These are phyloP conservation scores for Fragum sueziense DNA, from an alignment of 2,888 invertebrate species.

Conservation along the genomic window DNA sequence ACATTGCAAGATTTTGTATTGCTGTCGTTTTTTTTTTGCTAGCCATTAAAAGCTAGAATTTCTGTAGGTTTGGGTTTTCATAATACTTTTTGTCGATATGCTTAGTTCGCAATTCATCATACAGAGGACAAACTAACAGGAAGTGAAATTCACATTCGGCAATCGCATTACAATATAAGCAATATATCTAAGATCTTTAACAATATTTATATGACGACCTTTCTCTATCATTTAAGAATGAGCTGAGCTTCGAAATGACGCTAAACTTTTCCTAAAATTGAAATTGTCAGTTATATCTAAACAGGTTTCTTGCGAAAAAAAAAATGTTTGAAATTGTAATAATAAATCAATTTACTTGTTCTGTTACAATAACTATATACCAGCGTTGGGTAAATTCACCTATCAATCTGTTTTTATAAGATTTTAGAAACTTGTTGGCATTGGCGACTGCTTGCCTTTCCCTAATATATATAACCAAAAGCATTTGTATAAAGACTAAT, in stretches of 20 bases:
- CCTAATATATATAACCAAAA: conserved; percentile 34
- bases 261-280: conserved; percentile 6
- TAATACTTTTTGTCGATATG: neutral
- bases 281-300: neutral
- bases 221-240: conserved; percentile 10
- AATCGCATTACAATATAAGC: conserved; percentile 11
- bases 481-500: conserved; percentile 7
- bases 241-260: neutral
- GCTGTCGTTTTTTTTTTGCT: neutral
- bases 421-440: neutral
- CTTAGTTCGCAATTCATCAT: neutral
- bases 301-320: neutral
- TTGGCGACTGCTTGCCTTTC: neutral
- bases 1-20: conserved; percentile 3
- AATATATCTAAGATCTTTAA: neutral
- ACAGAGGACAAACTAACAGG: conserved; percentile 11
- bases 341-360: conserved; percentile 5
- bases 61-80: neutral
- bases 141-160: conserved; percentile 16
- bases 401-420: neutral
- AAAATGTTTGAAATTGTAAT: neutral
- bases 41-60: neutral
- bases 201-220: conserved; percentile 1
- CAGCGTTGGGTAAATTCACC: conserved; percentile 19
- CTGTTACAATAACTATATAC: neutral